These are phyloP conservation scores for Setipinna tenuifilis DNA, from an alignment of 2,797 vertebrate species.

Conservation along the genomic window DNA sequence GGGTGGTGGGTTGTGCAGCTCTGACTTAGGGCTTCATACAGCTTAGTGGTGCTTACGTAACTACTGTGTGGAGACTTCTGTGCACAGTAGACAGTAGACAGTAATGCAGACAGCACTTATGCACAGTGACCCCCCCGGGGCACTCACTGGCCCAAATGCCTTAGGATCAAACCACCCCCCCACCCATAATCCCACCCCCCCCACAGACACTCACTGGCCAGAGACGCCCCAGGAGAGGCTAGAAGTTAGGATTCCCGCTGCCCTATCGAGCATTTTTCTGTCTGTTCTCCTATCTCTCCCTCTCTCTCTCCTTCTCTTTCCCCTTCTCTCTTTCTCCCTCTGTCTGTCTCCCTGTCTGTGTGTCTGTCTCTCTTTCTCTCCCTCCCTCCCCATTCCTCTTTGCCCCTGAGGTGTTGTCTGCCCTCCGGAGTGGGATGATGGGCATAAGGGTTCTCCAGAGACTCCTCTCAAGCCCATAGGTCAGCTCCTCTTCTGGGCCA, in stretches of 20 bases:
- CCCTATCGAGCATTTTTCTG: too few relatives aligned
- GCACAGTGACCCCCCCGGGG: neutral
- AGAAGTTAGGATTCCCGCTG: too few relatives aligned
- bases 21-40: neutral
- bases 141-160: neutral
- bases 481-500: neutral
- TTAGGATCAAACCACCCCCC: too few relatives aligned
- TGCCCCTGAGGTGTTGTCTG: neutral
- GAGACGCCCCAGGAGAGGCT: too few relatives aligned
- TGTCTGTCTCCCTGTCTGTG: too few relatives aligned
- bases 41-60: constrained; percentile 17
- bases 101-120: neutral
- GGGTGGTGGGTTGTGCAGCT: neutral
- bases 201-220: neutral
- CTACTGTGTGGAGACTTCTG: neutral
- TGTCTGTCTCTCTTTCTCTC: too few relatives aligned
- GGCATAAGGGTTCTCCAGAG: neutral
- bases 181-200: too few relatives aligned
- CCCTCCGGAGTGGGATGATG: neutral
- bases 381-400: too few relatives aligned
- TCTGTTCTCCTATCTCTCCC: too few relatives aligned
- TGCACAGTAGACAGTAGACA: too few relatives aligned
- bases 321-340: too few relatives aligned
- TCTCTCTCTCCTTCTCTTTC: too few relatives aligned
- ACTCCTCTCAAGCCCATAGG: neutral